Evolutionary conservation across 2,113 vertebrate species (phyloP).

Genomic region (Nematolebias whitei): DNA sequence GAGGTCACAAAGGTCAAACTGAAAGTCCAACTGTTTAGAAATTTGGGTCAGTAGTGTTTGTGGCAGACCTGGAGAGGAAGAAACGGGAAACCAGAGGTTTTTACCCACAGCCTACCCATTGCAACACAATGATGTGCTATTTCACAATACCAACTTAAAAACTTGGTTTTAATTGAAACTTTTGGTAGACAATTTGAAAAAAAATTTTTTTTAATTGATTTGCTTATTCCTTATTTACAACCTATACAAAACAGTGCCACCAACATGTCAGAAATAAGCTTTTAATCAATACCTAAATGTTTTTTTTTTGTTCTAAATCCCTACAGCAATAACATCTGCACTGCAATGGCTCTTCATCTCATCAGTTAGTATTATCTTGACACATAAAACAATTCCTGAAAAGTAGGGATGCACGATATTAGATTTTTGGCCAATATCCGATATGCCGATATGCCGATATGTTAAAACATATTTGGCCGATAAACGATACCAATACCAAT

Average conservation of each 20-base stretch:
- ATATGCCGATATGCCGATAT: too few relatives aligned
- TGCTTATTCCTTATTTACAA: not conserved
- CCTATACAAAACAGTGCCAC: not conserved
- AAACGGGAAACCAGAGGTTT: conserved; percentile 32
- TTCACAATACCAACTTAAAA: too few relatives aligned
- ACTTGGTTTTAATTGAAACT: too few relatives aligned
- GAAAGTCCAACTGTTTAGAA: conserved; percentile 38
- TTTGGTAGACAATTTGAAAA: not conserved
- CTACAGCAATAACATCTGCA: conserved; percentile 10
- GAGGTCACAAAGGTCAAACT: conserved; percentile 5
- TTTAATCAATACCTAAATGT: conserved; percentile 38
- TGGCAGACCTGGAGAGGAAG: conserved; percentile 28
- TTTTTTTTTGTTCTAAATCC: conserved; percentile 21
- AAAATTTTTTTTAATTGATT: not conserved
- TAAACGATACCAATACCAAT: too few relatives aligned
- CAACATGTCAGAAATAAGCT: not conserved
- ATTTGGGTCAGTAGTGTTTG: conserved; percentile 33
- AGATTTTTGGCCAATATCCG: too few relatives aligned
- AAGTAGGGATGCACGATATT: too few relatives aligned
- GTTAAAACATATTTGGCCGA: too few relatives aligned
- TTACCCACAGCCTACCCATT: not conserved
- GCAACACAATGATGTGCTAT: not conserved
- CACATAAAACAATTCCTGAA: too few relatives aligned
- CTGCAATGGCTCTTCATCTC: conserved; percentile 27
- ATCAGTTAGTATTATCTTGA: not conserved